These are phyloP conservation scores for Phenganax marumi DNA, from an alignment of 92 coral and sea anemone genomes.

Conservation along the genomic window DNA sequence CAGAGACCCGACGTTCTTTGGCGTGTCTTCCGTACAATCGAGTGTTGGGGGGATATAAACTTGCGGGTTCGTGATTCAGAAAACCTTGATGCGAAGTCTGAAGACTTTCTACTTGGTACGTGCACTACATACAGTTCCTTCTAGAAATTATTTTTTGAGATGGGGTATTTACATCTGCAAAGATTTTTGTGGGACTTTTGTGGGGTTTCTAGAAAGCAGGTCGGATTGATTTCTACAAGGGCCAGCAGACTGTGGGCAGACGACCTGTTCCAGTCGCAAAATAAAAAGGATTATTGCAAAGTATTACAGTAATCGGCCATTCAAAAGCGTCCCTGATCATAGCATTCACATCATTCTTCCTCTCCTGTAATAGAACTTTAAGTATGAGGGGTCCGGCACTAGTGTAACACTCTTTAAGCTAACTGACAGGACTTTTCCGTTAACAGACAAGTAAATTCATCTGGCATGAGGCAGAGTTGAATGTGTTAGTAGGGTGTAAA, in stretches of 20 bases:
- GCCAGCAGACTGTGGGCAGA: not conserved
- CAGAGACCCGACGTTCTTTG: constrained; percentile 93
- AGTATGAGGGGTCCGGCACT: not conserved
- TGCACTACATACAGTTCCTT: not conserved
- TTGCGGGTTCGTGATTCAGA: constrained; percentile 81
- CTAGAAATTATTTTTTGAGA: too few species aligned
- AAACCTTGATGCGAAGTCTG: constrained; percentile 71
- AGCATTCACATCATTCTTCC: too few species aligned
- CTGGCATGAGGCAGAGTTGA: not conserved
- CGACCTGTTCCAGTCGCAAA: too few species aligned
- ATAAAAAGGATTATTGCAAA: too few species aligned
- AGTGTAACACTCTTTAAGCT: not conserved
- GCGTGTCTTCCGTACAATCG: constrained; percentile 79
- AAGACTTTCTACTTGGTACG: constrained; percentile 80
- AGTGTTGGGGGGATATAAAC: constrained; percentile 81
- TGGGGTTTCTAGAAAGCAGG: not conserved
- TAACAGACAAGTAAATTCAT: not conserved
- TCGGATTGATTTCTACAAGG: not conserved
- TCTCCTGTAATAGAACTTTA: too few species aligned
- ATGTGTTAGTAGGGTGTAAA: too few species aligned
- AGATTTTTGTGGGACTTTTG: not conserved
- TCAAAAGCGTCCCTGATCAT: constrained; percentile 3
- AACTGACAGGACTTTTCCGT: not conserved
- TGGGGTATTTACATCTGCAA: not conserved
- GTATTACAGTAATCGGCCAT: not conserved